Percentiles rank a stretch among this genome's conserved stretches.
phyloP scores from a whole-genome alignment of 2,113 vertebrate species.

The Triplophysa dalaica region DNA sequence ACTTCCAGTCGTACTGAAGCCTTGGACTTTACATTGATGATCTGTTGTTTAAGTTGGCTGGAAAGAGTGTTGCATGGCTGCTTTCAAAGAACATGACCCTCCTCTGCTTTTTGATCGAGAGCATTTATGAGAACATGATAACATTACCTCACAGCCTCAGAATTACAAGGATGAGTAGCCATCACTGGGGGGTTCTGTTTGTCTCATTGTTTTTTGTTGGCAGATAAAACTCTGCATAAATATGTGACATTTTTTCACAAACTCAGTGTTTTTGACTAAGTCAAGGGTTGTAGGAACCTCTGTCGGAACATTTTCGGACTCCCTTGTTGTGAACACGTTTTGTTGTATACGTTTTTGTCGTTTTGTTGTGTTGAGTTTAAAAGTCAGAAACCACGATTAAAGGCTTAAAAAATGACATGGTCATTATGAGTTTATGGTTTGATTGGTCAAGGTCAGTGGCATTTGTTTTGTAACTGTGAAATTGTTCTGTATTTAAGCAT shows the following conservation, averaged over 20 bases:
- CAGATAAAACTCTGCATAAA: not conserved
- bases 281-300: not conserved
- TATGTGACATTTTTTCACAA: not conserved
- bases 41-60: not conserved
- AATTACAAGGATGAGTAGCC: not conserved
- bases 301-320: not conserved
- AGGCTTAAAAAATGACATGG: no score
- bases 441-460: no score
- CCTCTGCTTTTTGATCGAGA: not conserved
- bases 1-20: no score
- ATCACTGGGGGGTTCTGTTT: slow-evolving; percentile 18
- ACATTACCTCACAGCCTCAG: slow-evolving; percentile 10
- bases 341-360: no score
- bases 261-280: not conserved
- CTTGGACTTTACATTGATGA: not conserved
- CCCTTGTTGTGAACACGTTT: no score
- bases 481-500: no score
- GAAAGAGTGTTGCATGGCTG: not conserved
- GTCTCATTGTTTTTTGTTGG: not conserved
- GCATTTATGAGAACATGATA: not conserved
- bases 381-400: no score
- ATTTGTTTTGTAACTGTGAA: no score
- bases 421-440: no score
- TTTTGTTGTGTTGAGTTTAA: no score
- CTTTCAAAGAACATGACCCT: slow-evolving; percentile 24